Conservation (phyloP, 2,113 vertebrate genomes). For the Theristicus caerulescens region DNA sequence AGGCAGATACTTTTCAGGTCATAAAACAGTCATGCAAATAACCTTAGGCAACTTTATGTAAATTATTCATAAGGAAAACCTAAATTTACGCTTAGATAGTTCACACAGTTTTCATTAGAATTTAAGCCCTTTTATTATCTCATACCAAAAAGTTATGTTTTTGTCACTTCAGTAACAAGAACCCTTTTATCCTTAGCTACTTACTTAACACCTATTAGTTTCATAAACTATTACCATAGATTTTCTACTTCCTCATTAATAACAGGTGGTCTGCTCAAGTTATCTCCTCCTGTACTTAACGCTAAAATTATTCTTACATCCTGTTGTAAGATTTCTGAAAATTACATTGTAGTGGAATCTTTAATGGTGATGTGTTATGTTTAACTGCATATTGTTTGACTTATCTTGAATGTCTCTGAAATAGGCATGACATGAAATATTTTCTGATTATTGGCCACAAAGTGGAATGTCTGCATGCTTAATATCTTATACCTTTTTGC, state of each 20-base stretch:
- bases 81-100: not conserved
- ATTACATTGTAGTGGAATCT: not conserved
- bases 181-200: not conserved
- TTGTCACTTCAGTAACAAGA: not conserved
- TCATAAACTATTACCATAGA: not conserved
- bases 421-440: not conserved
- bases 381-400: not conserved
- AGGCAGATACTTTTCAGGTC: not conserved
- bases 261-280: not conserved
- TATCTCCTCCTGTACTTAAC: not conserved
- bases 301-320: not conserved
- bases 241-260: not conserved
- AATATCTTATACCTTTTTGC: not conserved
- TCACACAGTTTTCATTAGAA: not conserved
- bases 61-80: not conserved
- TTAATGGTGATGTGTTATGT: not conserved
- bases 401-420: not conserved
- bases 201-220: not conserved
- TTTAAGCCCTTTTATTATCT: not conserved
- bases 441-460: not conserved
- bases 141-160: rapidly evolving
- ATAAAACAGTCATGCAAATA: not conserved
- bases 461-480: not conserved
- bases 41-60: not conserved
- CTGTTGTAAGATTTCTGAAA: not conserved